Conservation (phyloP, 2,888 invertebrate species). For the Charanyca ferruginea region DNA sequence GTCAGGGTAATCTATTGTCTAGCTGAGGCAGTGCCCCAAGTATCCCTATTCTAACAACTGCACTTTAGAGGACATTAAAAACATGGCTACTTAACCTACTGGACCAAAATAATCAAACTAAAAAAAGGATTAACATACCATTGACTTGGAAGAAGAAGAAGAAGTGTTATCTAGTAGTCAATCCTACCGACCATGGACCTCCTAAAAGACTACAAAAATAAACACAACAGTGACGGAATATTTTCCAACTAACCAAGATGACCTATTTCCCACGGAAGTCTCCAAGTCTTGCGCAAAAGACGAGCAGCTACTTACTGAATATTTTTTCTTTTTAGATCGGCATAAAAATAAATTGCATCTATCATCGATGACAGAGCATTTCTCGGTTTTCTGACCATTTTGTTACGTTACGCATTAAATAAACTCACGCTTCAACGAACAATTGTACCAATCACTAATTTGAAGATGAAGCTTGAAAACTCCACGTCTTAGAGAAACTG, state of each 20-base stretch:
- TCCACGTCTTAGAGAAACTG: constrained; percentile 15
- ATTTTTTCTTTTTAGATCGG: constrained; percentile 22
- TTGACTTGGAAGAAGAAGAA: no score
- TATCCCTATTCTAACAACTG: no score
- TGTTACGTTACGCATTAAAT: constrained; percentile 58
- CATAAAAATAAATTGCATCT: constrained; percentile 57
- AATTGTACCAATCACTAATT: constrained; percentile 54
- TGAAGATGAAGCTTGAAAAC: constrained; percentile 50
- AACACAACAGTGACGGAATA: constrained; percentile 6
- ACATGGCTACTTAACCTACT: no score
- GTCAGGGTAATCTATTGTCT: no score
- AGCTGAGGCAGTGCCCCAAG: no score
- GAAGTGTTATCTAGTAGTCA: neutral
- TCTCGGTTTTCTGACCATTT: constrained; percentile 39
- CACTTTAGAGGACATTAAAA: no score
- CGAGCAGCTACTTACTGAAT: constrained; percentile 15
- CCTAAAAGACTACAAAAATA: constrained; percentile 18
- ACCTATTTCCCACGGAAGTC: constrained; percentile 52
- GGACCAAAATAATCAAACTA: no score
- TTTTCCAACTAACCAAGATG: constrained; percentile 19
- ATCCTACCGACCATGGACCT: neutral
- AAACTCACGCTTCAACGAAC: constrained; percentile 52
- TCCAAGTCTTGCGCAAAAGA: constrained; percentile 40
- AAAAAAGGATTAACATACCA: no score
- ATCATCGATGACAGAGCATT: constrained; percentile 55